Conservation (phyloP, 2,113 vertebrate species). For the Mormoops blainvillei region DNA sequence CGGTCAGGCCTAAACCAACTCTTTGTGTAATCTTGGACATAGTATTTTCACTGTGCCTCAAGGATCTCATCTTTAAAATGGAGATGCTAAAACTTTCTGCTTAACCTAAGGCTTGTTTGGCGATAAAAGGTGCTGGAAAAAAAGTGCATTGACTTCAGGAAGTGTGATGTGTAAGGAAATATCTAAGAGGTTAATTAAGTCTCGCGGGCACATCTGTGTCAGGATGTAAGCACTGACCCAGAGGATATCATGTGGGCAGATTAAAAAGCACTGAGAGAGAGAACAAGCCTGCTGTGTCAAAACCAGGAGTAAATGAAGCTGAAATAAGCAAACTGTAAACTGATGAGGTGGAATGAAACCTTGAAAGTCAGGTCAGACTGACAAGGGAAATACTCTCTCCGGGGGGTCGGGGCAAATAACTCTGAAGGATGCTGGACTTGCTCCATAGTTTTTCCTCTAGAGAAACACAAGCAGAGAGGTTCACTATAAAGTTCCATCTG, state of each 20-base stretch:
- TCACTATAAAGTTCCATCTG: not conserved
- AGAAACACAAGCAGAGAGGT: not conserved
- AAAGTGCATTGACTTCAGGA: not conserved
- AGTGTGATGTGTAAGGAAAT: not conserved
- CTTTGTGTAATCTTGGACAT: not conserved
- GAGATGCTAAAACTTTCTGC: not conserved
- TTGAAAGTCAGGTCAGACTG: not conserved
- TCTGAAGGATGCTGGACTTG: not conserved
- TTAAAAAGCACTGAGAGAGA: not conserved
- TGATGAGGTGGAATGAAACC: not conserved
- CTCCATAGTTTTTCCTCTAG: not conserved
- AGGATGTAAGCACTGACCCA: not conserved
- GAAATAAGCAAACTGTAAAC: slow-evolving; percentile 16
- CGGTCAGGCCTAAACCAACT: too few relatives aligned
- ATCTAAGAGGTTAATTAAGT: slow-evolving; percentile 6
- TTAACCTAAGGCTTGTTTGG: not conserved
- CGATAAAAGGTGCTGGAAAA: not conserved
- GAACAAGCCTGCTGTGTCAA: not conserved
- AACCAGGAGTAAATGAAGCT: not conserved
- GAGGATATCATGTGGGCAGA: not conserved
- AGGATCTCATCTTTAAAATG: slow-evolving; percentile 30
- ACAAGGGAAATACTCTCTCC: not conserved
- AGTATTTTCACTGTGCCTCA: not conserved
- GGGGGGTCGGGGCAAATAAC: not conserved
- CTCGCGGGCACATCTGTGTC: not conserved